These are phyloP conservation scores for Drosophila nr. perissopoda DNA, from an alignment of 2,888 invertebrate species.

Conservation along the genomic window DNA sequence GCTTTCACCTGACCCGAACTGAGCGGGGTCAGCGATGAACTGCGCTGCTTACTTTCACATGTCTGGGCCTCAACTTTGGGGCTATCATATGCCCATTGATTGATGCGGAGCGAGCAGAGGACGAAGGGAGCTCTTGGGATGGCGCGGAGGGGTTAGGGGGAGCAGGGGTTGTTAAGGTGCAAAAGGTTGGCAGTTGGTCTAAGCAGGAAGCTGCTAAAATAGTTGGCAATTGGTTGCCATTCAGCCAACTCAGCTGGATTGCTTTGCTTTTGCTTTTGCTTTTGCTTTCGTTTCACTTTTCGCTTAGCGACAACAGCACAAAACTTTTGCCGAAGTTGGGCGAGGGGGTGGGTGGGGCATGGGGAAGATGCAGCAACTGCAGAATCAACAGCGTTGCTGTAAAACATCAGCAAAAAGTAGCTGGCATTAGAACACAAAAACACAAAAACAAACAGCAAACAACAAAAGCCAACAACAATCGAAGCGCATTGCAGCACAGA, in stretches of 20 bases:
- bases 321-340: constrained; percentile 49
- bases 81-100: constrained; percentile 72
- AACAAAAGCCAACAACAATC: constrained; percentile 24
- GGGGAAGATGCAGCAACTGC: constrained; percentile 49
- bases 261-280: constrained; percentile 27
- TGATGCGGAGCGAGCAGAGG: constrained; percentile 37
- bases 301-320: constrained; percentile 48
- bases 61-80: constrained; percentile 46
- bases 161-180: neutral
- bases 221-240: constrained; percentile 67
- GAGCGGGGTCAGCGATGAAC: constrained; percentile 60
- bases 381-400: constrained; percentile 65
- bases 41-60: constrained; percentile 35
- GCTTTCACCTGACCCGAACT: constrained; percentile 54
- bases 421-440: constrained; percentile 52
- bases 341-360: neutral
- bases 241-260: constrained; percentile 63
- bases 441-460: constrained; percentile 34
- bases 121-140: no score
- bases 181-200: neutral
- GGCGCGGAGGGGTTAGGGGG: neutral
- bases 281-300: constrained; percentile 41
- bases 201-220: constrained; percentile 45
- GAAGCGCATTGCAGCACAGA: constrained; percentile 36
- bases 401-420: constrained; percentile 60